These are phyloP conservation scores for Discoglossus pictus DNA, from an alignment of 2,797 vertebrate species.

Conservation along the genomic window DNA sequence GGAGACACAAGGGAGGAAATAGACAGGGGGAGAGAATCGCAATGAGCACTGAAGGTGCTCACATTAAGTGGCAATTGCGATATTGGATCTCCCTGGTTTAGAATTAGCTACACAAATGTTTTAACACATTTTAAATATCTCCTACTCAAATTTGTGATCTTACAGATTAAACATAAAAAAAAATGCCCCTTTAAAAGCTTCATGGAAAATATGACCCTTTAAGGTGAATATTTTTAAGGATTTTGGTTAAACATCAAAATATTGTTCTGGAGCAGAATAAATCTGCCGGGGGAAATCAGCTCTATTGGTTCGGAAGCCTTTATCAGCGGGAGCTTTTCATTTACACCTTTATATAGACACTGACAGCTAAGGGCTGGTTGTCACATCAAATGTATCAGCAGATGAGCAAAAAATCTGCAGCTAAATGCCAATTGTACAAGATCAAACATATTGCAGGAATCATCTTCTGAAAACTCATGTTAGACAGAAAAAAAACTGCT, in stretches of 20 bases:
- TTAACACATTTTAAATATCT: too few relatives aligned
- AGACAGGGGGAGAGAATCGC: too few relatives aligned
- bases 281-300: conserved; percentile 60
- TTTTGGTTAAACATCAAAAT: conserved; percentile 46
- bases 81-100: too few relatives aligned
- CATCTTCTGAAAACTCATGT: conserved; percentile 3
- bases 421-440: conserved; percentile 44
- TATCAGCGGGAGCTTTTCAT: conserved; percentile 66
- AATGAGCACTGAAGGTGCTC: too few relatives aligned
- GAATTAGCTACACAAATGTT: too few relatives aligned
- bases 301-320: conserved; percentile 50
- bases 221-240: conserved; percentile 45
- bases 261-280: conserved; percentile 52
- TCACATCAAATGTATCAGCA: conserved; percentile 62
- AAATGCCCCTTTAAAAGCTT: too few relatives aligned
- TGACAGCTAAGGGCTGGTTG: conserved; percentile 63
- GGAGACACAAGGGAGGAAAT: too few relatives aligned
- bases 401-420: conserved; percentile 31
- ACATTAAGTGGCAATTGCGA: too few relatives aligned
- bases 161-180: too few relatives aligned
- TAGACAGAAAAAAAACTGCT: not conserved
- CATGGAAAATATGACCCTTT: too few relatives aligned
- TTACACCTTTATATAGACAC: conserved; percentile 62
- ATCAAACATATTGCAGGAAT: conserved; percentile 24
- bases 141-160: too few relatives aligned